Conservation (phyloP, 2,888 invertebrate genomes). For the Danaus chrysippus region DNA sequence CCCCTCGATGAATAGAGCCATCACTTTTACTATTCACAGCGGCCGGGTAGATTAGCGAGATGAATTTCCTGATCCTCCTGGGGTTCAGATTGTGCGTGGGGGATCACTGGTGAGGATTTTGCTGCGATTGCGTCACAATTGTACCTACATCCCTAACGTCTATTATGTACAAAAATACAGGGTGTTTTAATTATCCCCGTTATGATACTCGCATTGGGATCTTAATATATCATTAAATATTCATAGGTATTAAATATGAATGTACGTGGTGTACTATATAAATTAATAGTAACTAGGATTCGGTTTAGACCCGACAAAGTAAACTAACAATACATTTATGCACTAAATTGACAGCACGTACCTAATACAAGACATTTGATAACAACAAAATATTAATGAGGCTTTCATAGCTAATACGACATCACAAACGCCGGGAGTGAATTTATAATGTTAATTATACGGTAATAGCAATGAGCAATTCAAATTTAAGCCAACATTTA, state of each 20-base stretch:
- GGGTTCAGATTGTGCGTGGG: constrained; percentile 60
- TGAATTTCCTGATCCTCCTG: constrained; percentile 69
- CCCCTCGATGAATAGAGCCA: constrained; percentile 67
- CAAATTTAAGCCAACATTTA: constrained; percentile 38
- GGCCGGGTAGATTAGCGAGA: constrained; percentile 70
- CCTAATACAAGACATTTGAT: no score
- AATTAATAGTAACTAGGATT: no score
- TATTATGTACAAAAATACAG: constrained; percentile 18
- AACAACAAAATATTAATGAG: neutral
- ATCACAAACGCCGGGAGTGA: constrained; percentile 12
- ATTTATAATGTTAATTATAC: constrained; percentile 35
- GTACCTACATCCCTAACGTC: constrained; percentile 39
- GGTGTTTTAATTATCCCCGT: neutral
- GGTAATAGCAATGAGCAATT: constrained; percentile 46
- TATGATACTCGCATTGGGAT: no score
- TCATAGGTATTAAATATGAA: no score
- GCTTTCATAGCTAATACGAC: neutral
- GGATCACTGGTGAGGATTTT: constrained; percentile 54
- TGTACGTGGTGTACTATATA: no score
- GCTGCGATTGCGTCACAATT: constrained; percentile 52
- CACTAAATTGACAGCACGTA: neutral
- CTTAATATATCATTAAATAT: no score
- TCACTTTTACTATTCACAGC: constrained; percentile 77
- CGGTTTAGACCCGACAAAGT: neutral
- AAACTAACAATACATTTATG: neutral